These are phyloP conservation scores for Diuraphis noxia DNA, from an alignment of 1,140 invertebrate species.

Conservation along the genomic window DNA sequence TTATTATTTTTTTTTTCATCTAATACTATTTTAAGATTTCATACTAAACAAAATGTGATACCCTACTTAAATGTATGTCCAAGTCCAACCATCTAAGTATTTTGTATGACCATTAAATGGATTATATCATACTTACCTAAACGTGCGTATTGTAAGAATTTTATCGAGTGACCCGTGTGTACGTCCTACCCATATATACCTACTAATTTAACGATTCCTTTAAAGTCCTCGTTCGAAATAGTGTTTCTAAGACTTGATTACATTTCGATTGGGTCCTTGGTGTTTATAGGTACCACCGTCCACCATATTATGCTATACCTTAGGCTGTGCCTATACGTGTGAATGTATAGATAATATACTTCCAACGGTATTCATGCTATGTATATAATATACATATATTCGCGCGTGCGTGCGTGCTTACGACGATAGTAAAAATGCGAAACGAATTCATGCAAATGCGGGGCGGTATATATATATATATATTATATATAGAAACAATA, in stretches of 20 bases:
- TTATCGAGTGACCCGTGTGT: not conserved
- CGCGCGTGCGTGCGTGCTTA: not conserved
- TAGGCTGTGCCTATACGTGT: not conserved
- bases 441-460: not conserved
- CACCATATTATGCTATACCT: too few species aligned
- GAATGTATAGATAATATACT: not conserved
- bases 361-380: not conserved
- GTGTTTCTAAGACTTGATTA: not conserved
- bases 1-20: conserved; percentile 34
- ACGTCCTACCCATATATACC: too few species aligned
- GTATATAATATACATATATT: too few species aligned
- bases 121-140: conserved; percentile 28
- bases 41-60: conserved; percentile 54
- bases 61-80: conserved; percentile 51
- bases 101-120: conserved; percentile 12
- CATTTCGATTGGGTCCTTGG: not conserved
- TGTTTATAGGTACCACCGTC: too few species aligned
- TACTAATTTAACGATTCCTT: not conserved
- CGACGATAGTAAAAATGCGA: not conserved
- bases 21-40: conserved; percentile 50
- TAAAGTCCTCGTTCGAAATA: not conserved
- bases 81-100: conserved; percentile 48
- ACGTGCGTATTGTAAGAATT: not conserved
- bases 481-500: too few species aligned
- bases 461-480: too few species aligned